Percentiles rank a stretch among this genome's conserved stretches.
phyloP scores from a whole-genome alignment of 35 echinoderm and acorn worm genomes.

The Apostichopus californicus region DNA sequence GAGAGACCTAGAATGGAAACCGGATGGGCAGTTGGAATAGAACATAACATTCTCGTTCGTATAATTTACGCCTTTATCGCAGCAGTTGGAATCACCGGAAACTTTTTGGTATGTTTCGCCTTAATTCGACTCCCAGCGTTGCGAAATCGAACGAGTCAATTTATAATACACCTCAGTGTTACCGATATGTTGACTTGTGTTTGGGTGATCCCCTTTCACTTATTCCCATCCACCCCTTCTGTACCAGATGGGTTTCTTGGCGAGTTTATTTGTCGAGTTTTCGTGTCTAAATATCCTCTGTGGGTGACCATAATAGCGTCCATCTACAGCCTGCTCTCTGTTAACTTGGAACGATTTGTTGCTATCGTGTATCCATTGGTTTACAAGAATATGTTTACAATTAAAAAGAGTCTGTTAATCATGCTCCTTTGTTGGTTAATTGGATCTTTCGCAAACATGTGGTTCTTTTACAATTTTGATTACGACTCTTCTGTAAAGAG shows the following conservation, averaged over 20 bases:
- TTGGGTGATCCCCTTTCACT: constrained; percentile 58
- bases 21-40: constrained; percentile 44
- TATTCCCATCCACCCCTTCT: neutral
- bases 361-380: constrained; percentile 66
- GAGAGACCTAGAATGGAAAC: neutral
- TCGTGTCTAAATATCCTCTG: constrained; percentile 40
- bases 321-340: constrained; percentile 50
- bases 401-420: neutral
- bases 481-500: neutral
- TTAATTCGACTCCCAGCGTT: constrained; percentile 57
- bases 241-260: constrained; percentile 26
- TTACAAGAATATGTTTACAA: constrained; percentile 50
- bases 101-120: constrained; percentile 66
- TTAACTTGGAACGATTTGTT: constrained; percentile 62
- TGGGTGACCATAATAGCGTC: constrained; percentile 63
- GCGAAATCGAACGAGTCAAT: constrained; percentile 54
- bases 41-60: constrained; percentile 57
- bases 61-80: constrained; percentile 54
- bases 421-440: constrained; percentile 58
- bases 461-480: constrained; percentile 19
- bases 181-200: constrained; percentile 53
- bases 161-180: constrained; percentile 54
- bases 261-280: constrained; percentile 60
- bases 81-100: constrained; percentile 67
- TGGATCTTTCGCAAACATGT: constrained; percentile 2